phyloP scores from a whole-genome alignment of 2,888 invertebrate species.

The Cataglyphis rosenhaueri region DNA sequence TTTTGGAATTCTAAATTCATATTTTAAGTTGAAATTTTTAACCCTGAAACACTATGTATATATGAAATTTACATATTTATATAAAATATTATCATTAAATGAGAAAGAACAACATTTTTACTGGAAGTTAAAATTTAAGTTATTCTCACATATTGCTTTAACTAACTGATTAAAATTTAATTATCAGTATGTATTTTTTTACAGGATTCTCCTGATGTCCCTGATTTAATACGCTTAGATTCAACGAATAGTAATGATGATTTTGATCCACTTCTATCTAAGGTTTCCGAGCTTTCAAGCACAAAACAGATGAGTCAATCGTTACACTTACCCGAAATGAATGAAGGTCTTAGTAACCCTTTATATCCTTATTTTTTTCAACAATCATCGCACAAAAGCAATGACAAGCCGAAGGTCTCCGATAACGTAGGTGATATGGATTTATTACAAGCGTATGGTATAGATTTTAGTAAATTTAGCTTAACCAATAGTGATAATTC shows the following conservation, averaged over 20 bases:
- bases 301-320: constrained; percentile 85
- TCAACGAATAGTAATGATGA: constrained; percentile 89
- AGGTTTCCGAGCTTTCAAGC: constrained; percentile 82
- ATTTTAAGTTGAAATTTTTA: not conserved
- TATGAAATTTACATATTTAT: not conserved
- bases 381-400: constrained; percentile 82
- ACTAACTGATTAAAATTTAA: not conserved
- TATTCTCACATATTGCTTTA: not conserved
- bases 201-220: constrained; percentile 79
- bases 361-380: constrained; percentile 86
- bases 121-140: constrained; percentile 6
- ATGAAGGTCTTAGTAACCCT: constrained; percentile 85
- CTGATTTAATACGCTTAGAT: constrained; percentile 90
- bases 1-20: not conserved
- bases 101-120: constrained; percentile 20
- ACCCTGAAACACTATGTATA: not conserved
- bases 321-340: constrained; percentile 81
- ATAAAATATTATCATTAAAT: not conserved
- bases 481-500: constrained; percentile 81
- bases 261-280: constrained; percentile 89
- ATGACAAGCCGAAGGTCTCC: constrained; percentile 66
- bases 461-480: constrained; percentile 89
- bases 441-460: constrained; percentile 90
- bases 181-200: constrained; percentile 26
- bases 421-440: constrained; percentile 88